Conservation (phyloP, 35 echinoderm and acorn worm species). For the Heliocidaris erythrogramma region DNA sequence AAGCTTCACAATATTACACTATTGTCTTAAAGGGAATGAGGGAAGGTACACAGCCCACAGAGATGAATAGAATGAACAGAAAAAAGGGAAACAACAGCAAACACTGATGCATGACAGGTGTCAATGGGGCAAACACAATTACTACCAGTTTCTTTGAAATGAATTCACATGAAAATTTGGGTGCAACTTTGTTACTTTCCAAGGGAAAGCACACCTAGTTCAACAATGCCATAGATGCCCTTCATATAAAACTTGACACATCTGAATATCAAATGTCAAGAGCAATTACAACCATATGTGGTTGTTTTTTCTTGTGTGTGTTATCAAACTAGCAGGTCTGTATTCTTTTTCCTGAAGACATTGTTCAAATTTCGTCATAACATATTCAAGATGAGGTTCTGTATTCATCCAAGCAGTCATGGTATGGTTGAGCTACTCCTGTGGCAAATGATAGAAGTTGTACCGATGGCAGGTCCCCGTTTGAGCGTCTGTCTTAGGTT, state of each 20-base stretch:
- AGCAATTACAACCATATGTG: neutral
- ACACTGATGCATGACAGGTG: neutral
- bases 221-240: neutral
- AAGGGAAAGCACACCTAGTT: neutral
- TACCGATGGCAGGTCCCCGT: neutral
- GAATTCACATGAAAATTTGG: neutral
- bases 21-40: no score
- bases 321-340: neutral
- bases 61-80: neutral
- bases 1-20: no score
- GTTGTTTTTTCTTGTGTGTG: neutral
- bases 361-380: neutral
- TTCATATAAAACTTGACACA: neutral
- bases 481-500: conserved; percentile 71
- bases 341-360: neutral
- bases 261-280: neutral
- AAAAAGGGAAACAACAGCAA: neutral
- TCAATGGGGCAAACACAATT: neutral
- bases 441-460: neutral
- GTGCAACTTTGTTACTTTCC: neutral
- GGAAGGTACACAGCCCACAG: neutral
- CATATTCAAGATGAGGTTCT: neutral
- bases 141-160: neutral
- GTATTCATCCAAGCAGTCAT: neutral
- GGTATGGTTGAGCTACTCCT: neutral